phyloP scores from a whole-genome alignment of 2,113 vertebrate genomes.

The Oncorhynchus keta region DNA sequence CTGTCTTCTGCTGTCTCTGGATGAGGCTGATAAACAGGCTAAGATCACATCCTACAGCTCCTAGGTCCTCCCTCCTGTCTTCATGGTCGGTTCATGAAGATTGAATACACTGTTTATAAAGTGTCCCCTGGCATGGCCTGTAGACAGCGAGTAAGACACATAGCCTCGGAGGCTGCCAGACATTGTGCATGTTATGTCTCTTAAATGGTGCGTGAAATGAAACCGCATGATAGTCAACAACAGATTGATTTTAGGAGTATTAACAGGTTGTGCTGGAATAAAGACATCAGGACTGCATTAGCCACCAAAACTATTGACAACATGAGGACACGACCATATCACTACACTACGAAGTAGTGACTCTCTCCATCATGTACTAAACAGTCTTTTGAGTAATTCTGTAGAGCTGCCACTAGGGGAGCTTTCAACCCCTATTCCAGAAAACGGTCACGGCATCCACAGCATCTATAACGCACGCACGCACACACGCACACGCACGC shows the following conservation, averaged over 20 bases:
- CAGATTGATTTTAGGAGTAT: background rate
- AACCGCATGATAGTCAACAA: background rate
- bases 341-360: background rate
- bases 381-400: conserved; percentile 62
- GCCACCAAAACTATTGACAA: background rate
- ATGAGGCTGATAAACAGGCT: conserved; percentile 4
- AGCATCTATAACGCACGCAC: too few relatives aligned
- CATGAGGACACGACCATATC: background rate
- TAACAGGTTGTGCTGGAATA: background rate
- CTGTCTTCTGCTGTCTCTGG: conserved; percentile 1
- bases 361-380: background rate
- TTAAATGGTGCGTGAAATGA: conserved; percentile 8
- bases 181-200: background rate
- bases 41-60: conserved; percentile 3
- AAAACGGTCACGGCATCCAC: conserved; percentile 24
- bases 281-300: background rate
- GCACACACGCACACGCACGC: too few relatives aligned
- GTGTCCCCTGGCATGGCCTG: background rate
- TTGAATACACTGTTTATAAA: conserved; percentile 9
- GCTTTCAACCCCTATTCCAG: conserved; percentile 62
- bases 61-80: background rate
- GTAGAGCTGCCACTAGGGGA: conserved; percentile 74
- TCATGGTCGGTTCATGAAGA: conserved; percentile 24
- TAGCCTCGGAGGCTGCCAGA: background rate
- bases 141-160: background rate